phyloP scores from a whole-genome alignment of 2,888 invertebrate genomes.

The Volucella inanis region DNA sequence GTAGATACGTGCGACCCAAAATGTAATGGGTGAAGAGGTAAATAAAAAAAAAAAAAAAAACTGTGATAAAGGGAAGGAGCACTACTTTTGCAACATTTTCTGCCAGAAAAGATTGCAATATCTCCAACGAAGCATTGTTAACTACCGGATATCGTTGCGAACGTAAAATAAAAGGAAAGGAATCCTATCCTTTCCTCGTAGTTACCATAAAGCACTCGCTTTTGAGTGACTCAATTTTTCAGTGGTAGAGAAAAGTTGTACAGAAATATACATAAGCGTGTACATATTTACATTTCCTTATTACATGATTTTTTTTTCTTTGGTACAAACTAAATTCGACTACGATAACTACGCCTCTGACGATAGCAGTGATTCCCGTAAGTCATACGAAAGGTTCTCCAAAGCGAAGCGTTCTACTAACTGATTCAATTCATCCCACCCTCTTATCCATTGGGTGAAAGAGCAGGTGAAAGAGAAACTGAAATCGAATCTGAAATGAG shows the following conservation, averaged over 20 bases:
- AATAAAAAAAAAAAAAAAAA: not conserved
- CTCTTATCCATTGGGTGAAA: conserved; percentile 27
- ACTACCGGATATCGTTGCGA: conserved; percentile 24
- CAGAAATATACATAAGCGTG: conserved; percentile 6
- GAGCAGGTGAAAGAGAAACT: not conserved
- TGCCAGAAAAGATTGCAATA: conserved; percentile 51
- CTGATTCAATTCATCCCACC: conserved; percentile 21
- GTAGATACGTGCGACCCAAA: not conserved
- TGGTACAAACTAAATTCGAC: conserved; percentile 27
- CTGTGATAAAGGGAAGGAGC: not conserved
- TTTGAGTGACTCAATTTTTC: not conserved
- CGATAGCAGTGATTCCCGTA: not conserved
- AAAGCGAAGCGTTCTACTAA: conserved; percentile 32
- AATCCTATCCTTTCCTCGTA: conserved; percentile 16
- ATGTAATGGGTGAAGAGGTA: conserved; percentile 25
- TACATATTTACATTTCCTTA: conserved; percentile 45
- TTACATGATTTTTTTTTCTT: conserved; percentile 18
- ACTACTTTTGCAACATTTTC: conserved; percentile 47
- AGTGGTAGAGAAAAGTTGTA: not conserved
- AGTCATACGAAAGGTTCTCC: conserved; percentile 20
- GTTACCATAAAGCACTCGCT: not conserved
- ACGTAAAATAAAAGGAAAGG: conserved; percentile 11
- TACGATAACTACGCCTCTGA: not conserved
- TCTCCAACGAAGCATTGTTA: conserved; percentile 45
- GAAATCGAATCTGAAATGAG: no score